Evolutionary conservation across 2,113 vertebrate genomes (phyloP).

Genomic region (Odontophorus gujanensis): DNA sequence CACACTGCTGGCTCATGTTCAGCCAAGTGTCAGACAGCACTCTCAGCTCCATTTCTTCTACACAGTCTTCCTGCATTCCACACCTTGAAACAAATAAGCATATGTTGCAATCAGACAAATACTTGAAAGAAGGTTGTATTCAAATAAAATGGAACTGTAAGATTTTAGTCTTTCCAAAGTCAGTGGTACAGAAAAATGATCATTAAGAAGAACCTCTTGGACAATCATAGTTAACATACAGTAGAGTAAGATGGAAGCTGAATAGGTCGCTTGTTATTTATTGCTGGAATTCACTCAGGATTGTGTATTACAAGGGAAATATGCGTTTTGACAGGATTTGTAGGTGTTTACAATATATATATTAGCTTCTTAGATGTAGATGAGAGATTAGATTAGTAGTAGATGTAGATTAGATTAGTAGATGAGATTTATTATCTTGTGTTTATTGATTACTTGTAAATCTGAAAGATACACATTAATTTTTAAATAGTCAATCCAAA

Average conservation of each 20-base stretch:
- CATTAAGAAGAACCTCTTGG: not conserved
- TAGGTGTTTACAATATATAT: not conserved
- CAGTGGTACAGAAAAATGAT: not conserved
- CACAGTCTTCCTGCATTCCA: not conserved
- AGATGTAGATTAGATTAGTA: too few species aligned
- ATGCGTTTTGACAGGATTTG: not conserved
- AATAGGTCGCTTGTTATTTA: not conserved
- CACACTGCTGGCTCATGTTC: too few species aligned
- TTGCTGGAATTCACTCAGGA: not conserved
- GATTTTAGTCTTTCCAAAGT: not conserved
- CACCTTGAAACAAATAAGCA: not conserved
- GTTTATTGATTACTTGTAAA: not conserved
- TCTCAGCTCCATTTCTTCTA: too few species aligned
- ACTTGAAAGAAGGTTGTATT: not conserved
- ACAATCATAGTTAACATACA: not conserved
- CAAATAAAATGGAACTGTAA: not conserved
- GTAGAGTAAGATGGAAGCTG: not conserved
- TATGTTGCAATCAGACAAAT: not conserved
- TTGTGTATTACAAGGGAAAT: not conserved
- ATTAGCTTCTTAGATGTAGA: not conserved
- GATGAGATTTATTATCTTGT: not conserved
- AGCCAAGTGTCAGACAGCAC: too few species aligned
- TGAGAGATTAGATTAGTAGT: too few species aligned
- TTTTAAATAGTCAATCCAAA: not conserved
- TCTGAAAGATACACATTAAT: not conserved